phyloP scores from a whole-genome alignment of 2,888 invertebrate species.

The Caenorhabditis sp. region DNA sequence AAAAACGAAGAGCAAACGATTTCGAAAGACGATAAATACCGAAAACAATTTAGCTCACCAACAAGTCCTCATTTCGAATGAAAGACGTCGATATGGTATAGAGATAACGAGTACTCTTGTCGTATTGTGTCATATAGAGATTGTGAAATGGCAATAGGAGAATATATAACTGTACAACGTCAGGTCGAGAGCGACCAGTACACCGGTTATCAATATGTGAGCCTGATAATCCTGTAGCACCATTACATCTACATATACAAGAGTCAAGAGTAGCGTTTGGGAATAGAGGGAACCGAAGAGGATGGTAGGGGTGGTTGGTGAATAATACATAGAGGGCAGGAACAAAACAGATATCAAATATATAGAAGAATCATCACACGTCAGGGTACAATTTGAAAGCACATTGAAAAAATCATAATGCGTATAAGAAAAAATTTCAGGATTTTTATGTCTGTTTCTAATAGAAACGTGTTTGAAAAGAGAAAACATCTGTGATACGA shows the following conservation, averaged over 20 bases:
- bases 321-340: not conserved
- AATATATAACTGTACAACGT: conserved; percentile 36
- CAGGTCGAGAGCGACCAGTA: conserved; percentile 17
- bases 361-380: conserved; percentile 19
- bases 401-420: too few relatives aligned
- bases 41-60: too few relatives aligned
- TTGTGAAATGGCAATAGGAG: not conserved
- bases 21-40: not conserved
- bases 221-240: conserved; percentile 56
- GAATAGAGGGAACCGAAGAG: conserved; percentile 10
- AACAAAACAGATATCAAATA: conserved; percentile 34
- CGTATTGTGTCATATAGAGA: not conserved
- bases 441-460: too few relatives aligned
- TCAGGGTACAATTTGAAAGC: too few relatives aligned
- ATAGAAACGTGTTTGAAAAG: too few relatives aligned
- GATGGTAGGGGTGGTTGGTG: not conserved
- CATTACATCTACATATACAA: conserved; percentile 47
- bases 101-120: not conserved
- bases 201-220: conserved; percentile 44
- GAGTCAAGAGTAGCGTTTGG: not conserved
- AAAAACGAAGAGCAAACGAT: too few relatives aligned
- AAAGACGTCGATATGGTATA: not conserved
- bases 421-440: too few relatives aligned
- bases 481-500: not conserved
- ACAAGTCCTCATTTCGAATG: too few relatives aligned